phyloP scores from a whole-genome alignment of 2,113 vertebrate genomes.

The Gymnocephalus cernua region DNA sequence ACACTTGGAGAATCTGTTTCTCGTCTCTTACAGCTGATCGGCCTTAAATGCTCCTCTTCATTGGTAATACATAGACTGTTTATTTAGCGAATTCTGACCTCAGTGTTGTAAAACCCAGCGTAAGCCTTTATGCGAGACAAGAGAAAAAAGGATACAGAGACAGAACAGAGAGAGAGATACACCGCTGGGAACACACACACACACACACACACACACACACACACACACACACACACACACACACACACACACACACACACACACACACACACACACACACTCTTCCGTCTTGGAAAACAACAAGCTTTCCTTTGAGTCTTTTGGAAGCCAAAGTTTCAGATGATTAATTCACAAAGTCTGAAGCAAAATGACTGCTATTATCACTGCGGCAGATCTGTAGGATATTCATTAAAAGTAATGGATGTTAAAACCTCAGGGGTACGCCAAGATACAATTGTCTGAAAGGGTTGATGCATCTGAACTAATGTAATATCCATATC shows the following conservation, averaged over 20 bases:
- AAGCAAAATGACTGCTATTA: constrained; percentile 51
- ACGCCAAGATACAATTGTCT: neutral
- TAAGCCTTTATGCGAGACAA: constrained; percentile 36
- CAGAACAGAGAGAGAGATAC: constrained; percentile 16
- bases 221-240: constrained; percentile 1
- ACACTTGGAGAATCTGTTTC: neutral
- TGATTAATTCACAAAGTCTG: constrained; percentile 63
- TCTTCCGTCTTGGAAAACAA: constrained; percentile 10
- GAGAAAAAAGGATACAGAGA: constrained; percentile 4
- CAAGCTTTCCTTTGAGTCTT: constrained; percentile 22
- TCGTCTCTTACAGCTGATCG: constrained; percentile 11
- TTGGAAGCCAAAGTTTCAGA: constrained; percentile 51
- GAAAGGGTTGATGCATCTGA: neutral
- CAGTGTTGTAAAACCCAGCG: constrained; percentile 17
- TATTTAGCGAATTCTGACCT: constrained; percentile 25
- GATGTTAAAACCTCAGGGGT: constrained; percentile 48
- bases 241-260: constrained; percentile 2
- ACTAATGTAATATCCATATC: neutral
- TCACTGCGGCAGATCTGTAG: constrained; percentile 36
- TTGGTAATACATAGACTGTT: neutral
- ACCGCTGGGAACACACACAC: constrained; percentile 30
- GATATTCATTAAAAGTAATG: constrained; percentile 60
- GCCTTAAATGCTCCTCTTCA: neutral
- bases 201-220: neutral
- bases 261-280: constrained; percentile 11